Percentiles rank a stretch among this genome's conserved stretches.
Evolutionary conservation across 1,140 invertebrate genomes (phyloP).

Genomic region (Hormaphis cornu): DNA sequence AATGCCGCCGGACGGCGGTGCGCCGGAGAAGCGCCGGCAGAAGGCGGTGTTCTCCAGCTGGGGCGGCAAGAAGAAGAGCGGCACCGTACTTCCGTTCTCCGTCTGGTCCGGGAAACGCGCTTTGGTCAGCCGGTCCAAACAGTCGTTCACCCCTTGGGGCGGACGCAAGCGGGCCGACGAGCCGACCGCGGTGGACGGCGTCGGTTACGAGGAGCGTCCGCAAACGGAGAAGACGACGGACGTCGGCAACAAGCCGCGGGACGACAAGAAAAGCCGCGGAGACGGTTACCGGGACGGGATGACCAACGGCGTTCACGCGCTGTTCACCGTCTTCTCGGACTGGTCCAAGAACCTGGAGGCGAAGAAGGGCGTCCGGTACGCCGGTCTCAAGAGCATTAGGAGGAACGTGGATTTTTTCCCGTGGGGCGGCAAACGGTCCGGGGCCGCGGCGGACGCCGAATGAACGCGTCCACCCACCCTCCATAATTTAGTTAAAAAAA

Average conservation of each 20-base stretch:
- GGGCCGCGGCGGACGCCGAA: neutral
- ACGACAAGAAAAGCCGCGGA: constrained; percentile 24
- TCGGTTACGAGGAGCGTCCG: neutral
- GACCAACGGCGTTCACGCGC: constrained; percentile 19
- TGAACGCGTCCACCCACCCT: too few relatives aligned
- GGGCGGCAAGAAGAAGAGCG: constrained; percentile 34
- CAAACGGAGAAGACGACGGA: constrained; percentile 4
- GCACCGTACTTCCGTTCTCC: constrained; percentile 36
- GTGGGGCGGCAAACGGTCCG: constrained; percentile 37
- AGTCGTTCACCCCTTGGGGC: constrained; percentile 37
- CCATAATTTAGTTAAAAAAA: too few relatives aligned
- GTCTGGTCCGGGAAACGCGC: constrained; percentile 36
- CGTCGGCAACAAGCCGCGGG: neutral
- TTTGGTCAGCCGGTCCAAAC: constrained; percentile 33
- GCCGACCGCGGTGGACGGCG: too few relatives aligned
- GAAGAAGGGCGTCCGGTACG: constrained; percentile 17
- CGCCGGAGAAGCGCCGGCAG: constrained; percentile 26
- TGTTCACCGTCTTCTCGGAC: constrained; percentile 29
- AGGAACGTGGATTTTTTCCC: constrained; percentile 35
- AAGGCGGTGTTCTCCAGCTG: constrained; percentile 27
- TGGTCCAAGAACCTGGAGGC: constrained; percentile 8
- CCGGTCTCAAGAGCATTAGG: constrained; percentile 11
- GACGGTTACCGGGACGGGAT: constrained; percentile 24
- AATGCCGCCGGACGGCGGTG: too few relatives aligned
- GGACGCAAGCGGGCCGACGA: too few relatives aligned